Percentiles rank a stretch among this genome's conserved stretches.
phyloP scores from a whole-genome alignment of 1,140 invertebrate genomes.

The Sinonovacula constricta region DNA sequence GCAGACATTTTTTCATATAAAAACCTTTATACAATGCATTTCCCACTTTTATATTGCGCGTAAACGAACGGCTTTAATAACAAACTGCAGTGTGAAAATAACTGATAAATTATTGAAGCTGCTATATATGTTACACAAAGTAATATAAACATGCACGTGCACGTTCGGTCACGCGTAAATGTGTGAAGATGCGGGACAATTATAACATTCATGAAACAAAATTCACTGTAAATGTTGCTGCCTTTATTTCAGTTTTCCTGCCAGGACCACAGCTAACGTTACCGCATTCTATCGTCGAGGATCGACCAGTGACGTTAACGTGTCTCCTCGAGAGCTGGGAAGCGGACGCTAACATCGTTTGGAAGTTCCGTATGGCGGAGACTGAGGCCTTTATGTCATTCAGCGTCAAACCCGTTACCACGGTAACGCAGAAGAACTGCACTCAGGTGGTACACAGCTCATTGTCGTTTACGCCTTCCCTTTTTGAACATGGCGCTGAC shows the following conservation, averaged over 20 bases:
- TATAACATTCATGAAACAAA: no score
- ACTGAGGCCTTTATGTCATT: slow-evolving; percentile 27
- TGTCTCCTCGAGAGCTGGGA: slow-evolving; percentile 39
- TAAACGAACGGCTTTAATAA: no score
- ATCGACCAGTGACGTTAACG: neutral
- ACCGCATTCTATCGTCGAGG: slow-evolving; percentile 42
- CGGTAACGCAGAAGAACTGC: slow-evolving; percentile 5
- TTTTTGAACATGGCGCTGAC: slow-evolving; percentile 33
- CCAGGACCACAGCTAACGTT: slow-evolving; percentile 14
- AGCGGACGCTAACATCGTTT: slow-evolving; percentile 1
- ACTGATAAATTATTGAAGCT: no score
- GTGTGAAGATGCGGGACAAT: no score
- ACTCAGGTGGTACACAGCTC: slow-evolving; percentile 28
- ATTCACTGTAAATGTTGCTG: no score
- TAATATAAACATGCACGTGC: no score
- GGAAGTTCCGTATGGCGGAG: slow-evolving; percentile 38
- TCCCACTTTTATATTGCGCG: no score
- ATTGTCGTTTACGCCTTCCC: slow-evolving; percentile 32
- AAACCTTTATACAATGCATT: no score
- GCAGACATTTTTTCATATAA: no score
- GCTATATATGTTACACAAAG: no score
- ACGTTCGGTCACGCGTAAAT: no score
- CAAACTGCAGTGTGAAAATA: no score
- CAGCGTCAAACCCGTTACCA: slow-evolving; percentile 21
- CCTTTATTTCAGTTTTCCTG: slow-evolving; percentile 46